Conservation (phyloP, 2,888 invertebrate species). For the Trachelus tabidus region DNA sequence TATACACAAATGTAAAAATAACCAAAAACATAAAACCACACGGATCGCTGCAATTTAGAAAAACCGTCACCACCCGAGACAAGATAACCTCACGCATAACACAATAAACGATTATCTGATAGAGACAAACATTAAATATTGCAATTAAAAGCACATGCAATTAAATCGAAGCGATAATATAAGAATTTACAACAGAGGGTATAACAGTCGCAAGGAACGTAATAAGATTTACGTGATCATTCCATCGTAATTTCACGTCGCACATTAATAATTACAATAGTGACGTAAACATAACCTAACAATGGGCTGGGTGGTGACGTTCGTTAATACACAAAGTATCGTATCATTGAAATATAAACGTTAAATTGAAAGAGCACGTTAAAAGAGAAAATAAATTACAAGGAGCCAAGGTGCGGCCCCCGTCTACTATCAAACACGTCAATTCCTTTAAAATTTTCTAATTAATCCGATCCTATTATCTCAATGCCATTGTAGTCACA, state of each 20-base stretch:
- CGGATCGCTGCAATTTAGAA: slow-evolving; percentile 12
- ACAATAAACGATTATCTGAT: not conserved
- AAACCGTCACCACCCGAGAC: slow-evolving; percentile 43
- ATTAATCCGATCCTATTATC: not conserved
- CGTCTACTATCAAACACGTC: not conserved
- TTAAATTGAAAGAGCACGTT: not conserved
- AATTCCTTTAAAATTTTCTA: not conserved
- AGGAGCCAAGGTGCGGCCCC: not conserved
- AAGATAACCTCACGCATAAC: slow-evolving; percentile 10
- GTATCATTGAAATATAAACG: not conserved
- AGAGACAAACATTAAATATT: not conserved
- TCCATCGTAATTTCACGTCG: not conserved
- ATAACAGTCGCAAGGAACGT: not conserved
- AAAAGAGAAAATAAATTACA: not conserved
- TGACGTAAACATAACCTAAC: not conserved
- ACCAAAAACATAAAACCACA: not conserved
- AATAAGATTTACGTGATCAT: not conserved
- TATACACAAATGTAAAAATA: not conserved
- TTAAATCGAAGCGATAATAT: slow-evolving; percentile 5
- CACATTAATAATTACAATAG: not conserved
- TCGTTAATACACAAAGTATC: not conserved
- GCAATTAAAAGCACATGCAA: slow-evolving; percentile 18
- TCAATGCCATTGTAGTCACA: not conserved
- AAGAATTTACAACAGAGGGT: too few relatives aligned
- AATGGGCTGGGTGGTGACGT: slow-evolving; percentile 17